Base-by-base conservation (phyloP, 2,113 vertebrate genomes). In the Hylia prasina region DNA sequence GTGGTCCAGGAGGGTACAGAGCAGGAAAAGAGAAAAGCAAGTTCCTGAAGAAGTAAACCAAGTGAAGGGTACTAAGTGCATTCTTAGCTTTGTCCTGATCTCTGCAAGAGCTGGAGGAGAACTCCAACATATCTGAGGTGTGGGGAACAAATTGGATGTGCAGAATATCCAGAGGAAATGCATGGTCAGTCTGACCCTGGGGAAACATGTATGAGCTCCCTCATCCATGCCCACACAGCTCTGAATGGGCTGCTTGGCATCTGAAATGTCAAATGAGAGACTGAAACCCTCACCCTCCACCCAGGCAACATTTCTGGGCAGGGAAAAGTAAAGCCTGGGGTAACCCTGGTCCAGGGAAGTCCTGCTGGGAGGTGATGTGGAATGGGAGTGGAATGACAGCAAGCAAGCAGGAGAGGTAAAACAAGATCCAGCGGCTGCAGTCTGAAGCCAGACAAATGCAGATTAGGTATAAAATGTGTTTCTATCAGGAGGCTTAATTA, bases 401-500 rank as follows among this genome's bases (percentile, higher is more conserved):
- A 35, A 70, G 13, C 4, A 5, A 6, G 44, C 83, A 35, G 15
- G 15, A 28, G 45, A 82, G 25, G 18, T 64, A 66, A 92, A 91
- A 79, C 24, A 71, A 71, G 73, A 79, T 71, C 69, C 87, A 68
- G 51, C 0, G 0, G 23, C 48, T 4, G 4, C 56, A 90, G 40
- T 72, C 70, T 84, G 61, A 91, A 91, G 70, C 80, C 57, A 89
- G 72, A 89, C 15, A 63, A 81, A 66, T 27, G 56, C 37, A 89
- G 91, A 69, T 82, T 44, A 93, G n/a, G 39, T 18, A 11, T 48
- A 87, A 82, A 28, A 25, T 84, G 77, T 73, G 33, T 88, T 86
- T 88, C 42, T 93, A 33, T 77, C 68, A 50, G 50, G 68, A 82
- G n/a, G 19, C 30, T 71, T 93, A 92, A 93, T 92, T 94, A 90